These are phyloP conservation scores for Pogonomyrmex barbatus DNA, from an alignment of 1,140 invertebrate species.

Conservation along the genomic window DNA sequence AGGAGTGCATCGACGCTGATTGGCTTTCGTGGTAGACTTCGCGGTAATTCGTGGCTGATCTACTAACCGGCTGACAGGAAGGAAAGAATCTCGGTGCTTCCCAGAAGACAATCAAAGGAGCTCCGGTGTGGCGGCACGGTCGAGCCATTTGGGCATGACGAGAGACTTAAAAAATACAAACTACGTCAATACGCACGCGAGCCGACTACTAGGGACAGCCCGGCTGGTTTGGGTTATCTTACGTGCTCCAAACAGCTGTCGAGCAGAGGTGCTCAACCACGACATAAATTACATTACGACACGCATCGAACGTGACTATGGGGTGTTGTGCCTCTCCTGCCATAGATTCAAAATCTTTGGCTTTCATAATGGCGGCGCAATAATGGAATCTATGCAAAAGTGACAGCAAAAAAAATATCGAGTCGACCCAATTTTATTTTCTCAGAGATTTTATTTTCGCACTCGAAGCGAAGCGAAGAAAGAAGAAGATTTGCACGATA, in stretches of 20 bases:
- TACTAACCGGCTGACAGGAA: conserved; percentile 76
- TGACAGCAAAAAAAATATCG: neutral
- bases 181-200: conserved; percentile 76
- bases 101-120: conserved; percentile 83
- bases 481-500: neutral
- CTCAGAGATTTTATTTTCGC: neutral
- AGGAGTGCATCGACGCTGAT: conserved; percentile 50
- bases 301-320: neutral
- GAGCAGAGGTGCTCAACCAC: conserved; percentile 80
- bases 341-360: neutral
- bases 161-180: conserved; percentile 73
- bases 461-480: neutral
- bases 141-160: conserved; percentile 78
- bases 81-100: conserved; percentile 78
- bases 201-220: conserved; percentile 59
- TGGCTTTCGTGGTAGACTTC: conserved; percentile 61
- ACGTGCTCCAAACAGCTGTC: conserved; percentile 81
- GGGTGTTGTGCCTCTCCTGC: neutral
- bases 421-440: neutral
- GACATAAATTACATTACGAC: conserved; percentile 41
- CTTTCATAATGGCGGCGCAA: neutral
- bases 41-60: conserved; percentile 78
- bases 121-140: conserved; percentile 53
- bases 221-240: conserved; percentile 79
- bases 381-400: neutral